Conservation (phyloP, 2,888 invertebrate species). For the Campoplex nolae region DNA sequence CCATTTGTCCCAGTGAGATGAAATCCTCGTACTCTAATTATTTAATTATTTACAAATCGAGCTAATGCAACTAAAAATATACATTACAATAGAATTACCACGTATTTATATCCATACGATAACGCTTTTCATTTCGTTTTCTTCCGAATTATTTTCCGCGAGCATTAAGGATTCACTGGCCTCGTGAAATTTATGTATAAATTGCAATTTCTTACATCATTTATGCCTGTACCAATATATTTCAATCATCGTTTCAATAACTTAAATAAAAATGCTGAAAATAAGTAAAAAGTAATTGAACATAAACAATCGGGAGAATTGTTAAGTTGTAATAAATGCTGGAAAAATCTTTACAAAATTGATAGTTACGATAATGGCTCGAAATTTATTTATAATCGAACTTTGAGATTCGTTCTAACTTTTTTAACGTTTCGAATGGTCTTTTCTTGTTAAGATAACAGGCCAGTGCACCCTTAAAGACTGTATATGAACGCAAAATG, state of each 20-base stretch:
- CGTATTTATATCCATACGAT: constrained; percentile 43
- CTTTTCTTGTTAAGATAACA: background rate
- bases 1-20: constrained; percentile 48
- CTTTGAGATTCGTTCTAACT: background rate
- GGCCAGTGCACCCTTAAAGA: constrained; percentile 4
- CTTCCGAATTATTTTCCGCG: constrained; percentile 43
- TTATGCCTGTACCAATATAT: background rate
- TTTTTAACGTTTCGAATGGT: background rate
- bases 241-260: background rate
- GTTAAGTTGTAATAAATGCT: background rate
- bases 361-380: background rate
- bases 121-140: constrained; percentile 41
- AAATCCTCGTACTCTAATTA: constrained; percentile 50
- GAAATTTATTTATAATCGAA: background rate
- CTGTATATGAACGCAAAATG: constrained; percentile 8
- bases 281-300: background rate
- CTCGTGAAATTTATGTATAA: background rate
- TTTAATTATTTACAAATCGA: constrained; percentile 70
- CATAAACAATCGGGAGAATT: background rate
- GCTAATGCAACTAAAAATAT: constrained; percentile 63
- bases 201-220: background rate
- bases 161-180: constrained; percentile 9
- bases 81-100: constrained; percentile 49
- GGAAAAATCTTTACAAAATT: background rate
- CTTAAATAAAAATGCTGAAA: background rate